phyloP scores from a whole-genome alignment of 2,797 vertebrate genomes.

The Enteromius fasciolatus region DNA sequence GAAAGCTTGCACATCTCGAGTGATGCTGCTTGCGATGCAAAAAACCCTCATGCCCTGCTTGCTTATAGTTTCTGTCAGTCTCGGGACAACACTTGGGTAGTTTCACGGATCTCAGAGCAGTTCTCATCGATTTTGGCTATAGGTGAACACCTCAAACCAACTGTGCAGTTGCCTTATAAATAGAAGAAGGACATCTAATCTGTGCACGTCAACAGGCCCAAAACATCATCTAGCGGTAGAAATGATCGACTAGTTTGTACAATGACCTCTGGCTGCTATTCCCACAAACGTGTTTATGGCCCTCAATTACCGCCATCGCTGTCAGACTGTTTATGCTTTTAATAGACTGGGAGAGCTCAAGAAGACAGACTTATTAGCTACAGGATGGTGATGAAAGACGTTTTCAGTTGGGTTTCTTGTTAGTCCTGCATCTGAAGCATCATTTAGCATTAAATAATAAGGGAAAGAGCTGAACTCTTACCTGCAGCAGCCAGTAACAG shows the following conservation, averaged over 20 bases:
- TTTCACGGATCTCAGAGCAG: constrained; percentile 19
- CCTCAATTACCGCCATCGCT: neutral
- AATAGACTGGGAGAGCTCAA: constrained; percentile 2
- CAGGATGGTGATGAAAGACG: neutral
- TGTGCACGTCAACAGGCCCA: neutral
- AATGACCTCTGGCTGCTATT: neutral
- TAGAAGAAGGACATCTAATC: neutral
- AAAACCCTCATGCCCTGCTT: neutral
- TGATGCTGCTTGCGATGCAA: constrained; percentile 18
- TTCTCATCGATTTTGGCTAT: constrained; percentile 14
- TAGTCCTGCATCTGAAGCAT: neutral
- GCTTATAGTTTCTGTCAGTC: constrained; percentile 15
- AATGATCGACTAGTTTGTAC: neutral
- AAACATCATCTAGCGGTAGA: neutral
- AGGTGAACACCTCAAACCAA: neutral
- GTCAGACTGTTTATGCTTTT: constrained; percentile 13
- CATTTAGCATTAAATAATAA: neutral
- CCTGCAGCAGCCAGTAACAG: constrained; percentile 99
- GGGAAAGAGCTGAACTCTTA: constrained; percentile 73
- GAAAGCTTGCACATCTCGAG: constrained; percentile 18
- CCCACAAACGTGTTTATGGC: constrained; percentile 41
- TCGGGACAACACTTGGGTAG: constrained; percentile 2
- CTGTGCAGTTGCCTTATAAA: constrained; percentile 18
- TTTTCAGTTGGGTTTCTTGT: neutral
- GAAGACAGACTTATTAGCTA: neutral